Conservation (phyloP, 2,113 vertebrate genomes). For the Fukomys damarensis region DNA sequence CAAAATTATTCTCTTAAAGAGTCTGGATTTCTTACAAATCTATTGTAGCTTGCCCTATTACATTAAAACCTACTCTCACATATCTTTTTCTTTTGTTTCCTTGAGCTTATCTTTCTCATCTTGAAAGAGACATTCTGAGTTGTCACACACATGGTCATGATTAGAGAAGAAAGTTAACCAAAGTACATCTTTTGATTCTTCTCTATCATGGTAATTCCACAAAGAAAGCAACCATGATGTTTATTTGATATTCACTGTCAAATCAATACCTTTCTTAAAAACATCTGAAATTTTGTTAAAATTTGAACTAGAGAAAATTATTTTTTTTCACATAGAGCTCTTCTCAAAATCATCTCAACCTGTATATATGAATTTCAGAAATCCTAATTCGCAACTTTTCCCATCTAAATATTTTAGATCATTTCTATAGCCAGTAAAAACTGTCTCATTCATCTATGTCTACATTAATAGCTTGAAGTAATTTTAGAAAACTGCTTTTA, state of each 20-base stretch:
- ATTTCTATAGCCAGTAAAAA: neutral
- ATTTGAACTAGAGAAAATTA: neutral
- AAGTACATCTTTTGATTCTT: neutral
- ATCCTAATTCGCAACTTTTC: neutral
- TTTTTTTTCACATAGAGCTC: neutral
- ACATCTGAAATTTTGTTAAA: neutral
- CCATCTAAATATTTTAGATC: neutral
- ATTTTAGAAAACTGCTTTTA: neutral
- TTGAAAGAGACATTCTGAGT: neutral
- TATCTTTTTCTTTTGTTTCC: neutral
- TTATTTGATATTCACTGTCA: neutral
- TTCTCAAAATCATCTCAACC: neutral
- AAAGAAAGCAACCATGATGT: neutral
- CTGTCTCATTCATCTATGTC: neutral
- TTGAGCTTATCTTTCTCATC: neutral
- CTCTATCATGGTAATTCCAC: neutral
- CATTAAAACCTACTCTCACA: neutral
- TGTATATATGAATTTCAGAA: neutral
- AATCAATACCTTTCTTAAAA: neutral
- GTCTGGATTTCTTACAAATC: neutral
- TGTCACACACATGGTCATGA: neutral
- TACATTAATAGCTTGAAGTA: neutral
- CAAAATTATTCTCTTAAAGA: conserved; percentile 9
- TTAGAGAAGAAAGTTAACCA: neutral
- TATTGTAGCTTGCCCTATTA: neutral